Percentiles rank a stretch among this genome's conserved stretches.
These are phyloP conservation scores for Andrena dorsata DNA, from an alignment of 2,888 invertebrate species.

Conservation along the genomic window DNA sequence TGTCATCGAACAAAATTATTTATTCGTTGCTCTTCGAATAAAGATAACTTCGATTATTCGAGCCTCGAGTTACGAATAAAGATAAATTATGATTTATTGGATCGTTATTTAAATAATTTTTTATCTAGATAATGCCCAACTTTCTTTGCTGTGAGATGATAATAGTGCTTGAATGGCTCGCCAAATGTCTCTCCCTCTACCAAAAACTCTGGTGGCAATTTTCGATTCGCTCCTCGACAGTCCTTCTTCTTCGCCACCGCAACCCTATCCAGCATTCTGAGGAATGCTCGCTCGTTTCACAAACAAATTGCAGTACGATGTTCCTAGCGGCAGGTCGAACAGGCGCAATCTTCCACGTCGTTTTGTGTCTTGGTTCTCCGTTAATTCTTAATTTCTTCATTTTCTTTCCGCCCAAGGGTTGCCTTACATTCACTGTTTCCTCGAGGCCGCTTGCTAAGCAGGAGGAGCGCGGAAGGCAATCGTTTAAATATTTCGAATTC, in stretches of 20 bases:
- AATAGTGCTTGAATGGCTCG: too few species aligned
- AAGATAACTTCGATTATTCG: too few species aligned
- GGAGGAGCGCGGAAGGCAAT: constrained; percentile 13
- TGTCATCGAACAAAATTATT: too few species aligned
- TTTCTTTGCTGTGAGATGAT: too few species aligned
- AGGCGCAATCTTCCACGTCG: constrained; percentile 53
- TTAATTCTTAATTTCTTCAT: constrained; percentile 71
- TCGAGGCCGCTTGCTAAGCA: neutral
- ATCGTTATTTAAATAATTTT: too few species aligned
- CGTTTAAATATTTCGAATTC: constrained; percentile 44
- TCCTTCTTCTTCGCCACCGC: neutral
- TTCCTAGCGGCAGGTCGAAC: constrained; percentile 21
- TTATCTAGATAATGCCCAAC: too few species aligned
- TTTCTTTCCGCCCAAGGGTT: constrained; percentile 39
- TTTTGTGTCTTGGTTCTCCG: constrained; percentile 30
- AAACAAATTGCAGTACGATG: constrained; percentile 62
- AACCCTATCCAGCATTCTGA: constrained; percentile 12
- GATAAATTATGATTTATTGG: too few species aligned
- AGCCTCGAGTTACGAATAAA: too few species aligned
- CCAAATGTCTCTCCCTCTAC: too few species aligned
- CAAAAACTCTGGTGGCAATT: too few species aligned
- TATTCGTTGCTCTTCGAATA: too few species aligned
- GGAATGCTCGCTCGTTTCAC: constrained; percentile 60
- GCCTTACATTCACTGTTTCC: constrained; percentile 10
- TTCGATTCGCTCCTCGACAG: too few species aligned